Evolutionary conservation across 2,888 invertebrate species (phyloP).

Genomic region (Lithophane leautieri): DNA sequence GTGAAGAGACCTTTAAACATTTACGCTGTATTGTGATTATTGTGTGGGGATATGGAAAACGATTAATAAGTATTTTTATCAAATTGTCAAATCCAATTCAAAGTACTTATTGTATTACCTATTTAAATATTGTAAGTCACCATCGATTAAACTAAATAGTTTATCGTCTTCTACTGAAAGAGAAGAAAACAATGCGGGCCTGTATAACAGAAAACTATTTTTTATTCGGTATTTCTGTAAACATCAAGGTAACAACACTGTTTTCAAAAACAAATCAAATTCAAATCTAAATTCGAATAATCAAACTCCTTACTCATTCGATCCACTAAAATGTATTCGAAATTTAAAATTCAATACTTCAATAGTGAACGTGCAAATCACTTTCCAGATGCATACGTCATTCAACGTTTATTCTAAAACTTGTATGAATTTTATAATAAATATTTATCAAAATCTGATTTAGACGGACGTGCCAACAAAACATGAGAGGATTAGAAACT

Average conservation of each 20-base stretch:
- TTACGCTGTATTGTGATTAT: background rate
- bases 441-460: slow-evolving; percentile 21
- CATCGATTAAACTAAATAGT: background rate
- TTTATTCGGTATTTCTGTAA: background rate
- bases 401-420: slow-evolving; percentile 18
- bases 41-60: background rate
- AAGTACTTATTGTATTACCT: background rate
- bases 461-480: slow-evolving; percentile 1
- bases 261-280: slow-evolving; percentile 5
- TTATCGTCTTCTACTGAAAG: background rate
- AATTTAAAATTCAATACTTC: slow-evolving; percentile 46
- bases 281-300: slow-evolving; percentile 27
- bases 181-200: background rate
- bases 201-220: background rate
- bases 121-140: background rate
- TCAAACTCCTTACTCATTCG: slow-evolving; percentile 30
- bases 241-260: background rate
- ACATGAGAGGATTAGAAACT: background rate
- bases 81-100: background rate
- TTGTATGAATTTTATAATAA: slow-evolving; percentile 10
- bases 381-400: slow-evolving; percentile 37
- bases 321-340: slow-evolving; percentile 46
- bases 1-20: slow-evolving; percentile 14
- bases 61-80: background rate
- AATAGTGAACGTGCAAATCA: slow-evolving; percentile 50